These are phyloP conservation scores for Chondrilla cf. caribensis DNA, from an alignment of 37 sponge, comb jelly and placozoan genomes.

Conservation along the genomic window DNA sequence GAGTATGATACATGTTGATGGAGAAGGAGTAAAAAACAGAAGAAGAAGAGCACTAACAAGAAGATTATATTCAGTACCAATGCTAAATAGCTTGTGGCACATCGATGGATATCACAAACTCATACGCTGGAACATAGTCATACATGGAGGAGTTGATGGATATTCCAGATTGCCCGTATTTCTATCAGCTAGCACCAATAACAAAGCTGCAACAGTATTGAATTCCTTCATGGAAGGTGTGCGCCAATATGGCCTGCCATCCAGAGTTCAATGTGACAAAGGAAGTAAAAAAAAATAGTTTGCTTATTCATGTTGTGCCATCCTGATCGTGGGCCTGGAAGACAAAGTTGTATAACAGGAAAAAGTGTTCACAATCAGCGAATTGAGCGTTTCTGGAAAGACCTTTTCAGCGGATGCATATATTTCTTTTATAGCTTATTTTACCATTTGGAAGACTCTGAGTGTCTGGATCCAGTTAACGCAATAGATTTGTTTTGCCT, in stretches of 20 bases:
- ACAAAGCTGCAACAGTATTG: slow-evolving; percentile 37
- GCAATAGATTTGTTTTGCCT: neutral
- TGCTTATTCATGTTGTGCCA: slow-evolving; percentile 43
- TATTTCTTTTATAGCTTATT: slow-evolving; percentile 28
- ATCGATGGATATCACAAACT: slow-evolving; percentile 53
- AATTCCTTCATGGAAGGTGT: slow-evolving; percentile 23
- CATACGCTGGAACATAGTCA: slow-evolving; percentile 50
- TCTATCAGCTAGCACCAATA: slow-evolving; percentile 30
- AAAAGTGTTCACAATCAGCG: slow-evolving; percentile 55
- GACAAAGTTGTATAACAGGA: slow-evolving; percentile 48
- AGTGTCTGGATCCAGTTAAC: neutral
- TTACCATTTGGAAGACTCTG: slow-evolving; percentile 18
- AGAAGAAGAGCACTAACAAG: slow-evolving; percentile 1
- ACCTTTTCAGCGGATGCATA: slow-evolving; percentile 36
- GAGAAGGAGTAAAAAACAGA: neutral
- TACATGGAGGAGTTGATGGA: slow-evolving; percentile 62
- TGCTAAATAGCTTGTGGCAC: slow-evolving; percentile 52
- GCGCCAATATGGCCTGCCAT: slow-evolving; percentile 38
- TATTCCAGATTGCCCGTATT: slow-evolving; percentile 41
- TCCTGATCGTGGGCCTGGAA: slow-evolving; percentile 35
- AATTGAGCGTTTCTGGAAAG: slow-evolving; percentile 48
- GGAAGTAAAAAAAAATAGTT: slow-evolving; percentile 51
- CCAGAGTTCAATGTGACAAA: slow-evolving; percentile 44
- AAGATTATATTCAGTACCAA: slow-evolving; percentile 28
- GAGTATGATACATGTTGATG: slow-evolving; percentile 29